Base-by-base conservation (phyloP, 2,113 vertebrate genomes). In the Paratilapia polleni region DNA sequence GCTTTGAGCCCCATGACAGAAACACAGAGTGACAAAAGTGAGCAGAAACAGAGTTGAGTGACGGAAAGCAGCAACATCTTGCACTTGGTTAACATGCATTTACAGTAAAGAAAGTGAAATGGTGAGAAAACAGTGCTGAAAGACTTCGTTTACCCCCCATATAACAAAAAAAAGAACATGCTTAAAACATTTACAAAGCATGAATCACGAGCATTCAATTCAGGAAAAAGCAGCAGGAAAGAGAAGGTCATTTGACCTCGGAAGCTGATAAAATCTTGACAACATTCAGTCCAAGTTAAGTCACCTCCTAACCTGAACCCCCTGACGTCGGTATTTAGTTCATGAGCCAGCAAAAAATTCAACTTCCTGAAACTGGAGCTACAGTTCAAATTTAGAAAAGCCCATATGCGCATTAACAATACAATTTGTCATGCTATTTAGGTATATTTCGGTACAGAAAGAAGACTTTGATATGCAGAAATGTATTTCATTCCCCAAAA, bases 41-140 rank as follows among this genome's bases (percentile, higher is more conserved):
- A 95, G 92, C 93, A 92, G 81, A 62, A 63, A 80, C 92, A 96
- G 92, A 57, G 93, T 89, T 93, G 92, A 76, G 47, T 20, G 83
- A 88, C 83, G 90, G 95, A 94, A 94, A 95, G 94, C 83, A 94
- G 94, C 38, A 68, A 34, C 60, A 34, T 76, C 13, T 56, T 62
- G 24, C 1, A 73, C 80, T 93, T 89, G 85, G 78, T 89, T 89
- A 78, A 87, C 97, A 97, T 97, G 97, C 97, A 96, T 93, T 93
- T 89, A 96, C 91, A 93, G 89, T 88, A 93, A 81, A 85, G 73
- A 94, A 95, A 82, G 87, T 80, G 94, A 94, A 77, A 91, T 31
- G 78, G 89, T 87, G 88, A 93, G 91, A 93, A 89, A 91, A 91
- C 89, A 87, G 94, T 93, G 93, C 59, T 93, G 36, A 90, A 49